phyloP scores from a whole-genome alignment of 2,888 invertebrate genomes.

The Hyposoter didymator region DNA sequence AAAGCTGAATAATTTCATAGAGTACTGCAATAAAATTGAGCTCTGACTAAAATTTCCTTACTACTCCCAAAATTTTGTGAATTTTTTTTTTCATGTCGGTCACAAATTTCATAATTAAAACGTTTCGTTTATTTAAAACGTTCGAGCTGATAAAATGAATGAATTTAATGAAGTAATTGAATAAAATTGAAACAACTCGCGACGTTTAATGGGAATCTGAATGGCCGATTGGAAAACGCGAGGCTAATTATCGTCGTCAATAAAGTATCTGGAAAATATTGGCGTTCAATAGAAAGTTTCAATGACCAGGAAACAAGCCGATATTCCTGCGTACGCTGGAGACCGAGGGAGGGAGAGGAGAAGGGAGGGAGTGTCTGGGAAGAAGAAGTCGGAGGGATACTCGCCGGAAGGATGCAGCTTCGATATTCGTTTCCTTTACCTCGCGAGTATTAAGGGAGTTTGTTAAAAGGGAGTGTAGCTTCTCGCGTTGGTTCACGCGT shows the following conservation, averaged over 20 bases:
- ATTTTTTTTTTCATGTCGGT: not conserved
- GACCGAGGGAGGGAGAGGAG: slow-evolving; percentile 1
- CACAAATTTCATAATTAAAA: no score
- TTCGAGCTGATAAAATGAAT: no score
- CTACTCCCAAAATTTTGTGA: no score
- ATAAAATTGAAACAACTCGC: no score
- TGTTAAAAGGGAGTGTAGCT: slow-evolving; percentile 18
- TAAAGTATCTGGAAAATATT: slow-evolving; percentile 1
- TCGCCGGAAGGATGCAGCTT: slow-evolving; percentile 58
- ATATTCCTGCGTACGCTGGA: slow-evolving; percentile 14
- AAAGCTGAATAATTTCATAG: no score
- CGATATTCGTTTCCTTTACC: slow-evolving; percentile 64
- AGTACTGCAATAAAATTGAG: no score
- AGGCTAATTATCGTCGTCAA: not conserved
- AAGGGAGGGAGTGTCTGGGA: slow-evolving; percentile 1
- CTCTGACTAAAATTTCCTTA: no score
- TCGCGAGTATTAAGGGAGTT: slow-evolving; percentile 24
- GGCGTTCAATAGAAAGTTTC: not conserved
- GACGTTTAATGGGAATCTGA: no score
- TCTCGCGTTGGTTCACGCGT: slow-evolving; percentile 30
- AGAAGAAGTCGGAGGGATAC: slow-evolving; percentile 5
- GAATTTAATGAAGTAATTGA: no score
- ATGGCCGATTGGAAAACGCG: no score
- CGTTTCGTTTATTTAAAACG: no score
- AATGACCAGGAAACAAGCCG: not conserved